Conservation (phyloP, 1,140 invertebrate species). For the Zeugodacus cucurbitae region DNA sequence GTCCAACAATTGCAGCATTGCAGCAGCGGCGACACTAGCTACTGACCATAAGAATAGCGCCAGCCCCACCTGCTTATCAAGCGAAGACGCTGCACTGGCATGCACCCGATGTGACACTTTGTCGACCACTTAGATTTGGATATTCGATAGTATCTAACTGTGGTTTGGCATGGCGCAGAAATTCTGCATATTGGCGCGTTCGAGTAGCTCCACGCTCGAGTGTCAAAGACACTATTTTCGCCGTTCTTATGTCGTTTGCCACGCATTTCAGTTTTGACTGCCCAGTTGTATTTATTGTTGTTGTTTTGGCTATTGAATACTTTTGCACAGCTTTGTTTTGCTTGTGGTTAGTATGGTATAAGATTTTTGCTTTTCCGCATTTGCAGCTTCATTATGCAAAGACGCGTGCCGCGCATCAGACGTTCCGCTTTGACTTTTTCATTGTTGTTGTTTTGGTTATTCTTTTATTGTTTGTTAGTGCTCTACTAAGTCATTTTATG, state of each 20-base stretch:
- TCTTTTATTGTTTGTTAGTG: neutral
- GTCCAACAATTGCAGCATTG: neutral
- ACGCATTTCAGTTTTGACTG: neutral
- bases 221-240: too few species aligned
- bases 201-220: neutral
- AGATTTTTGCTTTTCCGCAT: slow-evolving; percentile 38
- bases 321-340: slow-evolving; percentile 29
- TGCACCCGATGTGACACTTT: slow-evolving; percentile 26
- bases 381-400: slow-evolving; percentile 62
- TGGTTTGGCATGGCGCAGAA: neutral
- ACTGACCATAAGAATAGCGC: neutral
- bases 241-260: neutral
- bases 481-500: slow-evolving; percentile 14
- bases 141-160: neutral
- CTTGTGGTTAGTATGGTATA: neutral
- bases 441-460: neutral
- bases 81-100: neutral
- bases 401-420: slow-evolving; percentile 63
- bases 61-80: slow-evolving; percentile 8
- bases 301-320: neutral
- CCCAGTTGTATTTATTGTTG: neutral
- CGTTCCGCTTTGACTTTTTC: slow-evolving; percentile 46
- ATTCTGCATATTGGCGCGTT: neutral
- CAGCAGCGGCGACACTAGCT: neutral
- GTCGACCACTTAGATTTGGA: slow-evolving; percentile 4